phyloP scores from a whole-genome alignment of 1,140 invertebrate species.

The Coelopa frigida region DNA sequence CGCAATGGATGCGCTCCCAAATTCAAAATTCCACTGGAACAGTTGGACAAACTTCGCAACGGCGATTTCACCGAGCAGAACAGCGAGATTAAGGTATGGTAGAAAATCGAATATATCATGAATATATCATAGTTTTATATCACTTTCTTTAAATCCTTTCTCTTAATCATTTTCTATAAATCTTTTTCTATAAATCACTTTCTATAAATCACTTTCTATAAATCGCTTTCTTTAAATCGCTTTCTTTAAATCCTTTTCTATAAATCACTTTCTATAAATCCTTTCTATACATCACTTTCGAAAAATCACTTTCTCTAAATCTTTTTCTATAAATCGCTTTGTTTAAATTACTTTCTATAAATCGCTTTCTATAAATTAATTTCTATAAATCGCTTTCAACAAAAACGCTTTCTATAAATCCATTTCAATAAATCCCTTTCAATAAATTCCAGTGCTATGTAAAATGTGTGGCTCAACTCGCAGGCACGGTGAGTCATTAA shows the following conservation, averaged over 20 bases:
- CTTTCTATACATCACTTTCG: not conserved
- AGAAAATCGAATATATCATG: too few relatives aligned
- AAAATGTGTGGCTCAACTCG: constrained; percentile 36
- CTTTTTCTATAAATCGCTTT: not conserved
- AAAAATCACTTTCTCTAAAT: not conserved
- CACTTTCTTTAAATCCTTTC: too few relatives aligned
- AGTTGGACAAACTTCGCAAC: constrained; percentile 23
- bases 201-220: too few relatives aligned
- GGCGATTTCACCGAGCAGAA: constrained; percentile 25
- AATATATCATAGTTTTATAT: too few relatives aligned
- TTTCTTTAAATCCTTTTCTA: not conserved
- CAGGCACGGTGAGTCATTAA: constrained; percentile 32
- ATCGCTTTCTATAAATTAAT: too few relatives aligned
- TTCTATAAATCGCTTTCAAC: not conserved
- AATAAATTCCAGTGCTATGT: constrained; percentile 34
- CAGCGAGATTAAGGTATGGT: constrained; percentile 25
- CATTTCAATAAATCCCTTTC: not conserved
- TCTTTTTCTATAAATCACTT: not conserved
- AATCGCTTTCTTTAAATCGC: too few relatives aligned
- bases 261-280: too few relatives aligned
- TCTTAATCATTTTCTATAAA: too few relatives aligned
- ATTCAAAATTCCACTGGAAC: constrained; percentile 25
- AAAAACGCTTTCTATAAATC: not conserved
- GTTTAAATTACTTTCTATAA: too few relatives aligned
- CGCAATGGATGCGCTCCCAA: constrained; percentile 31